Evolutionary conservation across 2,113 vertebrate genomes (phyloP).

Genomic region (Melanocharis versteri): DNA sequence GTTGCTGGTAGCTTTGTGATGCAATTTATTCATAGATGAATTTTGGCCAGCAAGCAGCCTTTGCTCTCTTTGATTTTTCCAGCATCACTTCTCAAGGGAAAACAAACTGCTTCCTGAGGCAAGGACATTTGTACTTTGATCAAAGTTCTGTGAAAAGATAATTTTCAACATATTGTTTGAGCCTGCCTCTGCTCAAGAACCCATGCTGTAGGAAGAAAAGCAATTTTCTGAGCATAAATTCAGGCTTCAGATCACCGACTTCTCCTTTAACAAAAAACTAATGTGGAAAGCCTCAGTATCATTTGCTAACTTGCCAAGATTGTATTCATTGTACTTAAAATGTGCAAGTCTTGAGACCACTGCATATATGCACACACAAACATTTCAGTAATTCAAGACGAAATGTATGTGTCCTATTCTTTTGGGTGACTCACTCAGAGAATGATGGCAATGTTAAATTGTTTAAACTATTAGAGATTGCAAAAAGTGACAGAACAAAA

Average conservation of each 20-base stretch:
- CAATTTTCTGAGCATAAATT: conserved; percentile 23
- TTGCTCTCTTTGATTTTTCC: background rate
- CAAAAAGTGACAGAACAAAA: background rate
- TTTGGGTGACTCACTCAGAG: conserved; percentile 23
- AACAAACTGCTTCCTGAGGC: conserved; percentile 11
- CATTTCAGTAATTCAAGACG: conserved; percentile 45
- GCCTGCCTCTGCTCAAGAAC: background rate
- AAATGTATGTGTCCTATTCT: conserved; percentile 2
- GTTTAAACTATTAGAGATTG: conserved; percentile 5
- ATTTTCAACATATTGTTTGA: conserved; percentile 5
- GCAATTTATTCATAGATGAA: background rate
- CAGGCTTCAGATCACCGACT: background rate
- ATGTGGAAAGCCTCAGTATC: background rate
- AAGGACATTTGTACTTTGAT: conserved; percentile 10
- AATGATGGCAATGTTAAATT: background rate
- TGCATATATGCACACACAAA: background rate
- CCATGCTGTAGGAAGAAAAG: background rate
- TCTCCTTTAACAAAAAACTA: background rate
- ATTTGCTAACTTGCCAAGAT: background rate
- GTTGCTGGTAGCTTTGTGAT: background rate
- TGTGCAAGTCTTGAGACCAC: background rate
- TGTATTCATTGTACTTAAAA: background rate
- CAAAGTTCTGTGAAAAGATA: conserved; percentile 28
- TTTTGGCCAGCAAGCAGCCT: background rate
- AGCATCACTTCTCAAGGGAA: background rate